Conservation (phyloP, 2,113 vertebrate genomes). For the Brachionichthys hirsutus region DNA sequence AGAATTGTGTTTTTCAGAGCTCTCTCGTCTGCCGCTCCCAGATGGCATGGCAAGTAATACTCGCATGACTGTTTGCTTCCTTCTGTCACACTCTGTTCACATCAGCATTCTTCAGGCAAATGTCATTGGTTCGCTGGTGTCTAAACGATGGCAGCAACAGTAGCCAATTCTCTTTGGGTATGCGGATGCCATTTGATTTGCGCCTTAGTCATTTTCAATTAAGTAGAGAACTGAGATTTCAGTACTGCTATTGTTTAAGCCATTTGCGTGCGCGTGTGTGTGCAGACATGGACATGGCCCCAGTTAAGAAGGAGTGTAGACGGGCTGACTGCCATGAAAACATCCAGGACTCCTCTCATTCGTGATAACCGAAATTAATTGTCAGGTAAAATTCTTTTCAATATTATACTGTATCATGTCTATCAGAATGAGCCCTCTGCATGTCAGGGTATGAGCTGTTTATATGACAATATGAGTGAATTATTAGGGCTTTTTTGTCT, state of each 20-base stretch:
- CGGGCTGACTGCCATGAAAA: constrained; percentile 30
- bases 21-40: constrained; percentile 1
- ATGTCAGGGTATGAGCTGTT: background rate
- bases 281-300: constrained; percentile 41
- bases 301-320: constrained; percentile 41
- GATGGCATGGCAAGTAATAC: constrained; percentile 59
- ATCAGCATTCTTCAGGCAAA: constrained; percentile 52
- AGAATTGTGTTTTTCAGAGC: constrained; percentile 11
- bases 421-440: background rate
- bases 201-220: constrained; percentile 35
- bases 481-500: background rate
- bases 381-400: constrained; percentile 46
- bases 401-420: background rate
- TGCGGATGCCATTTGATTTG: constrained; percentile 49
- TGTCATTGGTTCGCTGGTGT: constrained; percentile 37
- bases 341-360: constrained; percentile 19
- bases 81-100: constrained; percentile 38
- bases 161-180: constrained; percentile 36
- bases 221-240: constrained; percentile 21
- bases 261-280: constrained; percentile 12
- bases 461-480: background rate
- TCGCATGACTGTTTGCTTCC: constrained; percentile 54
- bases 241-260: constrained; percentile 35
- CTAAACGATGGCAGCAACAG: constrained; percentile 32
- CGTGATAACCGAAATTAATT: constrained; percentile 16